Percentiles rank a stretch among this genome's conserved stretches.
Evolutionary conservation across 2,113 vertebrate genomes (phyloP).

Genomic region (Dicaeum eximium): DNA sequence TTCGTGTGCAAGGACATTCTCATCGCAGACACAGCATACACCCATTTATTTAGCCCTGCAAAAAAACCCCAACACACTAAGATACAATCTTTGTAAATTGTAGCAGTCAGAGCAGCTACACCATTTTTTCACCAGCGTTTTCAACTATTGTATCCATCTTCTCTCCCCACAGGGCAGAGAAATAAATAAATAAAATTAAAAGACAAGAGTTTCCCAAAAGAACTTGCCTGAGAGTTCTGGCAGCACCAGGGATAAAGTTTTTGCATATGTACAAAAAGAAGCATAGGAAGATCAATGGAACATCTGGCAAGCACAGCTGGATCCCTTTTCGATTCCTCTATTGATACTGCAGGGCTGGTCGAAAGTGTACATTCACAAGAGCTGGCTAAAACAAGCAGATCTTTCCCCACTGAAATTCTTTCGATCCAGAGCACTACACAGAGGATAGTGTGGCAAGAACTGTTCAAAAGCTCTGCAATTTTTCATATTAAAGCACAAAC

Average conservation of each 20-base stretch:
- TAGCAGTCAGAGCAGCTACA: background rate
- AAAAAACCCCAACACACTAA: background rate
- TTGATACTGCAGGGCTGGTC: background rate
- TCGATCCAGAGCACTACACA: background rate
- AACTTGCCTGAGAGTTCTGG: constrained; percentile 23
- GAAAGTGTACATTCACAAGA: background rate
- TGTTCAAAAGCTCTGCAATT: background rate
- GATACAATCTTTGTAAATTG: background rate
- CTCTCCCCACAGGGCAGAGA: background rate
- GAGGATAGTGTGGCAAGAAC: background rate
- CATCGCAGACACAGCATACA: background rate
- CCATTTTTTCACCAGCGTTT: background rate
- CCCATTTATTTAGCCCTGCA: background rate
- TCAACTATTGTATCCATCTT: background rate
- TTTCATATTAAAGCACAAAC: background rate
- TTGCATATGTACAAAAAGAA: constrained; percentile 13
- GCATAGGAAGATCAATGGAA: background rate
- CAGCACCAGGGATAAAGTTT: constrained; percentile 43
- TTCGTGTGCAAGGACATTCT: background rate
- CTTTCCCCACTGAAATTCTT: background rate
- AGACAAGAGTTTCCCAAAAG: constrained; percentile 9
- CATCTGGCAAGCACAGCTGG: constrained; percentile 52
- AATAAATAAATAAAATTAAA: background rate
- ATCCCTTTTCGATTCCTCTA: constrained; percentile 34
- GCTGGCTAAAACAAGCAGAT: background rate